phyloP scores from a whole-genome alignment of 2,113 vertebrate species.

The Regulus satrapa region DNA sequence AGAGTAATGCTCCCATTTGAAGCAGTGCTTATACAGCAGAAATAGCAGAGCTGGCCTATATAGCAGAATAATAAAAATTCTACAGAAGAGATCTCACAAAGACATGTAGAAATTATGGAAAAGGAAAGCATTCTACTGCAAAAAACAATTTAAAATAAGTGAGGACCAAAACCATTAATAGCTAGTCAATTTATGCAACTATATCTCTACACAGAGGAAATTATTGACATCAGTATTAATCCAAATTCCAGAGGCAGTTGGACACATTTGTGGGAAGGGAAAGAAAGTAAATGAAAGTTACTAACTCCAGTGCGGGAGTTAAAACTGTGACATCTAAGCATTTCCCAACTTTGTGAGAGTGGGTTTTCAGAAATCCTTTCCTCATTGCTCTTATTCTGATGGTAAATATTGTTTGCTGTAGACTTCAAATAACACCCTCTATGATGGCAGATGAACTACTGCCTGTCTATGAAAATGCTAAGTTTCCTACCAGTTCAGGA shows the following conservation, averaged over 20 bases:
- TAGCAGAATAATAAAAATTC: constrained; percentile 42
- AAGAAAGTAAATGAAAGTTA: background rate
- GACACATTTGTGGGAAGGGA: background rate
- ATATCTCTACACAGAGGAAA: background rate
- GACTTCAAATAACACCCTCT: background rate
- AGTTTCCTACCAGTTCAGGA: background rate
- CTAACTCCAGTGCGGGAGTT: background rate
- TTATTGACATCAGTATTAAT: background rate
- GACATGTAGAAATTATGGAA: background rate
- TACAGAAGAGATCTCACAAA: background rate
- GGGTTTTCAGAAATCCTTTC: background rate
- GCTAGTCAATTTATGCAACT: background rate
- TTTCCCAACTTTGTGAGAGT: background rate
- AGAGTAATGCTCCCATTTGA: constrained; percentile 17
- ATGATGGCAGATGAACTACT: background rate
- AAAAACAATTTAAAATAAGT: background rate
- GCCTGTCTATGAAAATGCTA: background rate
- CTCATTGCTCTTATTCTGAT: background rate
- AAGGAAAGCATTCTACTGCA: background rate
- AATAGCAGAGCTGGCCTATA: constrained; percentile 54
- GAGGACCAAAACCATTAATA: background rate
- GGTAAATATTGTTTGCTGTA: background rate
- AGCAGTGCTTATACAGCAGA: constrained; percentile 39
- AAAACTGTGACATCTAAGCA: background rate
- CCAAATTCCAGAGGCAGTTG: background rate